Evolutionary conservation across 2,797 vertebrate species (phyloP).

Genomic region (Hemibagrus guttatus): DNA sequence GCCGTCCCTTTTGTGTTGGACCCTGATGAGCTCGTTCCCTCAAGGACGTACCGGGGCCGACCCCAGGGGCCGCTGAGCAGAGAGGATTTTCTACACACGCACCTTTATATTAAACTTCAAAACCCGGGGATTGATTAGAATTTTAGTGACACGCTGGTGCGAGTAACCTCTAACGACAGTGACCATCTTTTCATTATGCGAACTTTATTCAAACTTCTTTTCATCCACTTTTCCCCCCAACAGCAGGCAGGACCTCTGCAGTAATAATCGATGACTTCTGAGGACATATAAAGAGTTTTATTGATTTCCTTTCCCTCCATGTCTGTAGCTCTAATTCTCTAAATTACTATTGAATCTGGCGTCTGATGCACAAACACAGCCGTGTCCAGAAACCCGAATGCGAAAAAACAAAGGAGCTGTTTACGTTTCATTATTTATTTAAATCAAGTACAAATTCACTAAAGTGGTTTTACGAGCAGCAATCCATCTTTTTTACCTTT

Average conservation of each 20-base stretch:
- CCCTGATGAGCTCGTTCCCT: neutral
- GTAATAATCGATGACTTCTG: constrained; percentile 14
- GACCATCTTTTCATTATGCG: neutral
- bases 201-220: constrained; percentile 27
- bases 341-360: constrained; percentile 19
- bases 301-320: neutral
- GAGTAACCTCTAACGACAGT: neutral
- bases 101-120: neutral
- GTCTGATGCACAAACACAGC: neutral
- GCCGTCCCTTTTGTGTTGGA: neutral
- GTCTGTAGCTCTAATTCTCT: constrained; percentile 22
- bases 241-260: neutral
- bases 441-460: neutral
- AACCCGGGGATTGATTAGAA: neutral
- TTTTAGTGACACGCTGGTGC: neutral
- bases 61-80: neutral
- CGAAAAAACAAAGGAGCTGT: neutral
- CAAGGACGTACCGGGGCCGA: neutral
- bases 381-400: neutral
- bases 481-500: too few species aligned
- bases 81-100: neutral
- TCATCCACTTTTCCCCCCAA: neutral
- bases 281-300: constrained; percentile 15
- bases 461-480: neutral
- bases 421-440: neutral